Base-by-base conservation (phyloP, 2,113 vertebrate species). In the Dicaeum eximium region DNA sequence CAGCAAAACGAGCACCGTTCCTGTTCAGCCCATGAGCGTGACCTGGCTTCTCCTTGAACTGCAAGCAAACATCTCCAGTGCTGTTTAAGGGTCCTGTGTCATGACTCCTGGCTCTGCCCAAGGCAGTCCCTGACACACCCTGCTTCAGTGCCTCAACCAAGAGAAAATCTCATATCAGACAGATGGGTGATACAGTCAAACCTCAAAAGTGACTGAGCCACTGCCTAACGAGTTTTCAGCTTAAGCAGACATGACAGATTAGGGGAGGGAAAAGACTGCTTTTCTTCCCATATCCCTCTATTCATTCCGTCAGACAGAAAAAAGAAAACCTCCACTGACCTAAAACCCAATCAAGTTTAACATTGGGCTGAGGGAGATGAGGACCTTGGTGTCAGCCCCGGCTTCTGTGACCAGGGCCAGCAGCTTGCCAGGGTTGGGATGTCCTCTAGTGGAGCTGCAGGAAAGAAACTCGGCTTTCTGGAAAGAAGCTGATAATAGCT, bases 381-480 rank as follows among this genome's bases (percentile, higher is more conserved):
- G 31, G 22, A 33, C 3, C 1, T 38, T 28, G 56, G 56, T 56
- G 40, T 56, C 53, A 30, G 62, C 7, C 4, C 0, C 28, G 37
- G n/a, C 10, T 80, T 20, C 73, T 30, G 51, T 17, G 64, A 48
- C 13, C 2, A 31, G 44, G 33, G 5, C 57, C 77, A 72, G 80
- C 64, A 57, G 42, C 17, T 90, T 62, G 51, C 2, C 20, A 57
- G 75, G 79, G 53, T 18, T 93, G 80, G 64, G 69, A 86, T 93
- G 90, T 85, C 86, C 88, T 95, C 90, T 94, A 92, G 93, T 86
- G 90, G 80, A 78, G 71, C 56, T 86, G 56, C 22, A 86, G 56
- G 33, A 54, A 44, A 72, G 50, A 69, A 91, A 56, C 7, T 7
- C 37, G 79, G 60, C 67, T 73, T 80, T 90, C 92, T 93, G 72